These are phyloP conservation scores for Axea sp. DNA, from an alignment of 2,888 invertebrate species.

Conservation along the genomic window DNA sequence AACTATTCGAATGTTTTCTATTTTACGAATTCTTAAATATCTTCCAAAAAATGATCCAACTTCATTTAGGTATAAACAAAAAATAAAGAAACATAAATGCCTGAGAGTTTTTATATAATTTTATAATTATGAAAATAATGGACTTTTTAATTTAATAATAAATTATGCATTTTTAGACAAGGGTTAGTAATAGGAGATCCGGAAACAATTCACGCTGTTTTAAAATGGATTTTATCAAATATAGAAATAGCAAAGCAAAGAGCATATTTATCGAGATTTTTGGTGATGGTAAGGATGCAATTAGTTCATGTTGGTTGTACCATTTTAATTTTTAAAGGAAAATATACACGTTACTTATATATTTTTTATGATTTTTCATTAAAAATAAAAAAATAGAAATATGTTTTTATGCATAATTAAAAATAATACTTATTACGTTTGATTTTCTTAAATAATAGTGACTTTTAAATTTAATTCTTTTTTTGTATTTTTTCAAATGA, in stretches of 20 bases:
- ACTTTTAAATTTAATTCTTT: too few relatives aligned
- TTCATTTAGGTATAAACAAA: slow-evolving; percentile 69
- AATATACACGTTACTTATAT: too few relatives aligned
- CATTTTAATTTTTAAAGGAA: neutral
- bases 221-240: slow-evolving; percentile 89
- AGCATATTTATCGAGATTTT: slow-evolving; percentile 86
- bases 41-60: slow-evolving; percentile 82
- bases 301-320: neutral
- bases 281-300: slow-evolving; percentile 73
- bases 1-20: slow-evolving; percentile 85
- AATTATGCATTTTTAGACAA: slow-evolving; percentile 78
- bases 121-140: too few relatives aligned
- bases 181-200: slow-evolving; percentile 87
- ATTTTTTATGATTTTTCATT: too few relatives aligned
- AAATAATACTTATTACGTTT: too few relatives aligned
- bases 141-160: too few relatives aligned
- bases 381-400: too few relatives aligned
- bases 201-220: slow-evolving; percentile 86
- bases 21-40: slow-evolving; percentile 89
- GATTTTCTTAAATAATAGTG: too few relatives aligned
- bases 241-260: slow-evolving; percentile 88
- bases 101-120: neutral
- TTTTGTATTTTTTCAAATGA: too few relatives aligned
- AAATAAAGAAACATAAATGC: neutral
- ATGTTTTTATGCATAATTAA: too few relatives aligned